Base-by-base conservation (phyloP, 2,113 vertebrate genomes). In the Sinocyclocheilus anshuiensis region DNA sequence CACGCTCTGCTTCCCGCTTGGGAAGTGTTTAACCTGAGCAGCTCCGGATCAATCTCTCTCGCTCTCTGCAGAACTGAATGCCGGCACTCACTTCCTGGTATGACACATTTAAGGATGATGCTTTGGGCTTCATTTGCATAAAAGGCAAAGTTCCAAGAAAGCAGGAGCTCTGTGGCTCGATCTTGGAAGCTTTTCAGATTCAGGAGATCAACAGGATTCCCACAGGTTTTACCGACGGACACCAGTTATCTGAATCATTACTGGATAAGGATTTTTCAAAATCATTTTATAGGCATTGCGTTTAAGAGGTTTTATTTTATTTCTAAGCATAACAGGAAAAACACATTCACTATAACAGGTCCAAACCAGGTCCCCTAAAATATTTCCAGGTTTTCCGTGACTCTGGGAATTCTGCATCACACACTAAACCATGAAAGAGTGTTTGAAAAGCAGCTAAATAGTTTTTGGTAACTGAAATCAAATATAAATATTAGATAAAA, bases 61-160 rank as follows among this genome's bases (percentile, higher is more conserved):
- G 7, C 63, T 67, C 65, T 20, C 33, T 85, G 84, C 90, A 79
- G 90, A 78, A 76, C 83, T 63, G 83, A 81, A 72, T 13, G 76
- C 88, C 83, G 71, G 88, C 87, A 77, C 77, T n/a, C 69, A 86
- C 87, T 91, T 91, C 90, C 90, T 91, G 90, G 88, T 87, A 79
- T 89, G 88, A 90, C 86, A 85, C 85, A 88, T 81, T 81, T 84
- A 87, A 88, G 86, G 74, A 84, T 89, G 89, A 89, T 87, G 89
- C 89, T 83, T 83, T 86, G 12, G 77, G 81, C 77, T 84, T 90
- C 86, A 89, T 89, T 87, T 91, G 81, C 88, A 90, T 86, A 87
- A 90, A 89, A 90, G 87, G 90, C 86, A 84, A 83, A 87, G 86
- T 80, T 88, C 81, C 71, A 78, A 77, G 71, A 80, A 81, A 86